Evolutionary conservation across 2,113 vertebrate species (phyloP).

Genomic region (Macquaria australasica): DNA sequence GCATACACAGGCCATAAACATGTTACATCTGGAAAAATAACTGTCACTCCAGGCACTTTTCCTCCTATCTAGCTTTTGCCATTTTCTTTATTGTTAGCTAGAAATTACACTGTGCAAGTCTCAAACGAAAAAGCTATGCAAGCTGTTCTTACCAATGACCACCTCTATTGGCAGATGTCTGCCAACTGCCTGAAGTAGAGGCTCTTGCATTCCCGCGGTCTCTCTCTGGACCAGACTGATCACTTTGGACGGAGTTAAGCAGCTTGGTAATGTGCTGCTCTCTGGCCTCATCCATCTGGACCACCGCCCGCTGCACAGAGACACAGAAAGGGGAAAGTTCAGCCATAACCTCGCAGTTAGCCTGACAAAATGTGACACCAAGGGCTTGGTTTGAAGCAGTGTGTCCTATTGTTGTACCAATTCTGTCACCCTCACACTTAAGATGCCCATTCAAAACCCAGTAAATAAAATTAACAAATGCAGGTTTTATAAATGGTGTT

Average conservation of each 20-base stretch:
- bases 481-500: background rate
- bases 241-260: conserved; percentile 89
- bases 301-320: conserved; percentile 89
- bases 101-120: background rate
- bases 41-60: background rate
- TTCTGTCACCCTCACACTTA: background rate
- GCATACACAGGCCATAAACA: conserved; percentile 15
- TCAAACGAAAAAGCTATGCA: background rate
- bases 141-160: conserved; percentile 77
- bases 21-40: conserved; percentile 7
- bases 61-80: background rate
- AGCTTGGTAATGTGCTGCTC: conserved; percentile 95
- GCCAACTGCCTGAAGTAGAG: conserved; percentile 77
- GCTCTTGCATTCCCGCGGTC: conserved; percentile 74
- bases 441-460: background rate
- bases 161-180: conserved; percentile 28
- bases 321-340: background rate
- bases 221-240: conserved; percentile 64
- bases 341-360: background rate
- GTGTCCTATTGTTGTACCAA: background rate
- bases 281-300: conserved; percentile 94
- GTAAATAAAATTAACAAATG: background rate
- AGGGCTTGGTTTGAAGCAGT: background rate
- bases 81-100: background rate
- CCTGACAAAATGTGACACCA: background rate